phyloP scores from a whole-genome alignment of 2,888 invertebrate species.

The Andrena trimmerana region DNA sequence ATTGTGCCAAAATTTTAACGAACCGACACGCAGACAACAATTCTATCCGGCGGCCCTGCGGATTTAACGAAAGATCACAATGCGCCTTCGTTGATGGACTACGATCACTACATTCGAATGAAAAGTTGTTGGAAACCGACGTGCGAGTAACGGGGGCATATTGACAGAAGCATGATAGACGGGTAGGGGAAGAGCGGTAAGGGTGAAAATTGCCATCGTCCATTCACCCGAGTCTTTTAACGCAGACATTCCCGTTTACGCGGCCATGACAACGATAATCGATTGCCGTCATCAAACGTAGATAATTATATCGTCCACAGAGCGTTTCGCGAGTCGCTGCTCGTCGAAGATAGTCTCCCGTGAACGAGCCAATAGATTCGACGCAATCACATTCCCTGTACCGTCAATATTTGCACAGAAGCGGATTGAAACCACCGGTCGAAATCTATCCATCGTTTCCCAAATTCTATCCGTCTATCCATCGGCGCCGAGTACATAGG shows the following conservation, averaged over 20 bases:
- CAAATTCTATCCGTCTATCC: conserved; percentile 61
- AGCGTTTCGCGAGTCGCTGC: background rate
- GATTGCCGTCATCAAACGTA: background rate
- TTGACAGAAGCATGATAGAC: no score
- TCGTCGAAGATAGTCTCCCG: conserved; percentile 32
- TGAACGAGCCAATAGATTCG: conserved; percentile 37
- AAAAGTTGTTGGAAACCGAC: no score
- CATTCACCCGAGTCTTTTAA: background rate
- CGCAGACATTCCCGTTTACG: background rate
- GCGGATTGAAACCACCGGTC: conserved; percentile 56
- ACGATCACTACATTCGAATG: no score
- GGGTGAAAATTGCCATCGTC: background rate
- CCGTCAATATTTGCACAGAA: conserved; percentile 72
- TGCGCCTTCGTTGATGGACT: no score
- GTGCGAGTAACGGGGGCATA: no score
- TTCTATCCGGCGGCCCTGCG: background rate
- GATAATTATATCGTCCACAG: conserved; percentile 19
- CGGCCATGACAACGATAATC: background rate
- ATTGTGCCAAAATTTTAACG: no score
- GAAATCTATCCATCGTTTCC: conserved; percentile 45
- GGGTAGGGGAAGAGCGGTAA: no score
- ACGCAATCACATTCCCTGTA: conserved; percentile 64
- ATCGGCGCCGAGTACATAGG: conserved; percentile 48
- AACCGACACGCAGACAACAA: background rate
- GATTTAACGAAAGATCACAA: background rate